Conservation (phyloP, 2,888 invertebrate species). For the Oasisia sp. region DNA sequence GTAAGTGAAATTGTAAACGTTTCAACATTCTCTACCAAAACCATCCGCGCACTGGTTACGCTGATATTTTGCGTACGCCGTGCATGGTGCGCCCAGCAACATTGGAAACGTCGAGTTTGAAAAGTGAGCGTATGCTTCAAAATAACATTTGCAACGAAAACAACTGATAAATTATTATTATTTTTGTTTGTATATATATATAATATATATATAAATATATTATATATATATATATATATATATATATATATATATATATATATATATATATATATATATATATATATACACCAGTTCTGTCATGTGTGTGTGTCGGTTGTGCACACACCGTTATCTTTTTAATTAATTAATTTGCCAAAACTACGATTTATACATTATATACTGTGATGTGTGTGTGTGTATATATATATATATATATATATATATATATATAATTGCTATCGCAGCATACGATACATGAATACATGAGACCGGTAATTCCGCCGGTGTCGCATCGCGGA, state of each 20-base stretch:
- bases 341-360: not conserved
- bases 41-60: not conserved
- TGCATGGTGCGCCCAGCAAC: not conserved
- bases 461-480: not conserved
- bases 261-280: too few relatives aligned
- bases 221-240: too few relatives aligned
- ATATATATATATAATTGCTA: not conserved
- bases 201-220: too few relatives aligned
- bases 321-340: too few relatives aligned
- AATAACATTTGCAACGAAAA: too few relatives aligned
- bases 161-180: too few relatives aligned
- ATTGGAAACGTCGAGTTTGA: not conserved
- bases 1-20: not conserved
- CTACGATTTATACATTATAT: not conserved
- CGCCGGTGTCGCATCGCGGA: not conserved
- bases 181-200: too few relatives aligned
- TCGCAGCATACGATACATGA: not conserved
- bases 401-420: not conserved
- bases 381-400: not conserved
- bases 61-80: not conserved
- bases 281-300: too few relatives aligned
- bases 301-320: too few relatives aligned
- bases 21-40: not conserved
- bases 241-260: too few relatives aligned
- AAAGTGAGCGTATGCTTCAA: too few relatives aligned